Percentiles rank a stretch among this genome's conserved stretches.
phyloP scores from a whole-genome alignment of 2,888 invertebrate species.

The Erynnis tages region DNA sequence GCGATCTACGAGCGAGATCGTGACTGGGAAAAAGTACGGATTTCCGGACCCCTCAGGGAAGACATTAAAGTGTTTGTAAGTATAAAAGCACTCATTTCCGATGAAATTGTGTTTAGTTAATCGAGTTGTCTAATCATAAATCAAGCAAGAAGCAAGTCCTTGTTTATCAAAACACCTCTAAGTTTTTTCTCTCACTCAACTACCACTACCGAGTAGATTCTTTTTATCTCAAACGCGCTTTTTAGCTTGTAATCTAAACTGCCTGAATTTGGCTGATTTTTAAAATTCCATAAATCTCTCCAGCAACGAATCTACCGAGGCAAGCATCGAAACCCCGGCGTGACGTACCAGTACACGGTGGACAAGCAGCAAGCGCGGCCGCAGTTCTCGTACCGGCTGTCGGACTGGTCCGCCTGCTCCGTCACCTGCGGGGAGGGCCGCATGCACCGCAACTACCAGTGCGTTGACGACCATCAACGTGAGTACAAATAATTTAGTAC shows the following conservation, averaged over 20 bases:
- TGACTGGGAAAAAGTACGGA: constrained; percentile 89
- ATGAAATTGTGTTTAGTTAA: too few relatives aligned
- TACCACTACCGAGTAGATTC: too few relatives aligned
- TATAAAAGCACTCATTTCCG: too few relatives aligned
- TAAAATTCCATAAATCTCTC: too few relatives aligned
- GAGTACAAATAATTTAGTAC: constrained; percentile 37
- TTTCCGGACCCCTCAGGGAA: constrained; percentile 91
- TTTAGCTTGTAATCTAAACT: too few relatives aligned
- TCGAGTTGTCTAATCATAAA: too few relatives aligned
- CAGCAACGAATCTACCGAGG: constrained; percentile 87
- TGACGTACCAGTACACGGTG: constrained; percentile 92
- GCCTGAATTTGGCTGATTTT: too few relatives aligned
- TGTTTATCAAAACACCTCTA: too few relatives aligned
- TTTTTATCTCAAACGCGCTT: too few relatives aligned
- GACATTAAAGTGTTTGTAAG: constrained; percentile 91
- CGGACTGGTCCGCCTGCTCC: constrained; percentile 91
- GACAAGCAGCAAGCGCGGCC: constrained; percentile 70
- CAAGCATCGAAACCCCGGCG: constrained; percentile 88
- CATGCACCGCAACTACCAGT: constrained; percentile 74
- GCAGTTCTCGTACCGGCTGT: constrained; percentile 87
- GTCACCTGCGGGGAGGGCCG: constrained; percentile 90
- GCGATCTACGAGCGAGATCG: constrained; percentile 89
- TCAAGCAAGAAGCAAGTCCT: too few relatives aligned
- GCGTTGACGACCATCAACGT: constrained; percentile 64
- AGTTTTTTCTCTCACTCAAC: too few relatives aligned